Base-by-base conservation (phyloP, 1,140 invertebrate genomes). In the Cydia amplana region DNA sequence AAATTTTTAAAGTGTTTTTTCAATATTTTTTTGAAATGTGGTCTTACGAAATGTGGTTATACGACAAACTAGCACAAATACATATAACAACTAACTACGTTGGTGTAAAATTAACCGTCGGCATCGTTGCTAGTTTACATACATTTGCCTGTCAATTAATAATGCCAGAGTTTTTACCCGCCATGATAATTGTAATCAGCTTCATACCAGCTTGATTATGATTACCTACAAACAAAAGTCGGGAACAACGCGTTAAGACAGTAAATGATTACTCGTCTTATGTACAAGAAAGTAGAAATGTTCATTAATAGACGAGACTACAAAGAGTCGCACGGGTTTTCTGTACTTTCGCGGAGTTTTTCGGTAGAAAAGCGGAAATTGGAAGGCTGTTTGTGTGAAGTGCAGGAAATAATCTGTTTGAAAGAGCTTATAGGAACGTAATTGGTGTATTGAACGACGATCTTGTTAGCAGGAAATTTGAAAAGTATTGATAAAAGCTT, bases 361-460 rank as follows among this genome's bases (percentile, higher is more conserved):
- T 67, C n/a, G 65, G 28, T 70, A 40, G 32, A 70, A 43, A 40
- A 70, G 36, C 32, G 65, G 65, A 70, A 70, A 43, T 70, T 70
- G 65, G 32, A 18, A 36, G 36, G 28, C 10, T 16, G 1, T 46
- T 18, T 36, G 64, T 36, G 28, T 65, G 25, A 40, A 40, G 28
- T 32, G 14, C 4, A 70, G 65, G 65, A 70, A 70, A 70, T 43
- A 36, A 70, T 36, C 18, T 18, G 32, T 40, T 67, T 60, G 55
- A 20, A 60, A 60, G 55, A 23, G 55, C n/a, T 51, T n/a, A 51
- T n/a, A 20, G 55, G 18, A 20, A 60, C 7, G n/a, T 60, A 20
- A 60, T 60, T 18, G 55, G 10, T 60, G n/a, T 60, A 51, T 51
- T 51, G 46, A 51, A 51, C 40, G 49, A 18, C 49, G 16, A 60